Percentiles rank a stretch among this genome's conserved stretches.
Evolutionary conservation across 2,888 invertebrate genomes (phyloP).

Genomic region (Acleris literana): DNA sequence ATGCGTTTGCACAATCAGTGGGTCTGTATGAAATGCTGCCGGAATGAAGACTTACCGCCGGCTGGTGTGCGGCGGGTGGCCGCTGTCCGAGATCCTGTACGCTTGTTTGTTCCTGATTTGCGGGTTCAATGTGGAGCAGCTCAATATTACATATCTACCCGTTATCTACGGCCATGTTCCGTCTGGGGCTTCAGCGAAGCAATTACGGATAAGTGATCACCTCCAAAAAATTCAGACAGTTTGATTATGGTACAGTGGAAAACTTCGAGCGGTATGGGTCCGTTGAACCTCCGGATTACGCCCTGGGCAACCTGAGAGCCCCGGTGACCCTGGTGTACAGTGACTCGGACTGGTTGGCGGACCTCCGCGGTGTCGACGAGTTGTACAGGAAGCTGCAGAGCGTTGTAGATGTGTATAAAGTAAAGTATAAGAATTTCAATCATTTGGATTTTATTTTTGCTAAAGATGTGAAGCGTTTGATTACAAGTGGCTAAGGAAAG

Average conservation of each 20-base stretch:
- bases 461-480: slow-evolving; percentile 59
- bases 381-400: slow-evolving; percentile 79
- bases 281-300: slow-evolving; percentile 58
- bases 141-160: slow-evolving; percentile 83
- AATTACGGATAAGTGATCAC: slow-evolving; percentile 75
- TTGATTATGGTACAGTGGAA: slow-evolving; percentile 57
- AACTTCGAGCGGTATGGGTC: slow-evolving; percentile 59
- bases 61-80: slow-evolving; percentile 69
- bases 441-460: slow-evolving; percentile 69
- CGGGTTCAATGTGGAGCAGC: slow-evolving; percentile 82
- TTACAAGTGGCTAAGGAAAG: slow-evolving; percentile 41
- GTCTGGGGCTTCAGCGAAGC: slow-evolving; percentile 80
- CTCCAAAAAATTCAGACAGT: slow-evolving; percentile 59
- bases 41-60: slow-evolving; percentile 73
- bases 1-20: slow-evolving; percentile 57
- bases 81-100: slow-evolving; percentile 80
- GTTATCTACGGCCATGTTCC: slow-evolving; percentile 81
- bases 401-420: slow-evolving; percentile 79
- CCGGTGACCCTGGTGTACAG: slow-evolving; percentile 69
- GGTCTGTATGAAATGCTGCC: slow-evolving; percentile 87
- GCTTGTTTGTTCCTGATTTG: slow-evolving; percentile 82
- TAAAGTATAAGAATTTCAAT: slow-evolving; percentile 76
- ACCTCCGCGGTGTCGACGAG: slow-evolving; percentile 80
- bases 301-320: slow-evolving; percentile 52
- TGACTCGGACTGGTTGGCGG: slow-evolving; percentile 86